Evolutionary conservation across 2,113 vertebrate species (phyloP).

Genomic region (Sclerurus mexicanus): DNA sequence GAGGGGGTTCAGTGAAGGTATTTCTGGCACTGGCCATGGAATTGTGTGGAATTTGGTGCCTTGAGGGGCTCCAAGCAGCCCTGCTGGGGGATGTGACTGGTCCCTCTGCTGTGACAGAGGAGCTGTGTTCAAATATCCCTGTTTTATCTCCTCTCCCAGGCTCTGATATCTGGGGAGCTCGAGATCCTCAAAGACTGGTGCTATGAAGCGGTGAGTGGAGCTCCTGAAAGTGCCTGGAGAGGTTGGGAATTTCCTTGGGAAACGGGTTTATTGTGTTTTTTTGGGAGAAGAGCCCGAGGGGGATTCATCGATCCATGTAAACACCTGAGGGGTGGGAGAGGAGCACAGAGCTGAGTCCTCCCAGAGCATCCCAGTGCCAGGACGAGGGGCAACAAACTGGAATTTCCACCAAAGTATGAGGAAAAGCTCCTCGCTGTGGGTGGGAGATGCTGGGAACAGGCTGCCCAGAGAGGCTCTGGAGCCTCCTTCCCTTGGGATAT

Average conservation of each 20-base stretch:
- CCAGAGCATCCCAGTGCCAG: neutral
- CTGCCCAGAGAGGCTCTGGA: neutral
- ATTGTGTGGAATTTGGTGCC: neutral
- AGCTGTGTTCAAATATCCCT: neutral
- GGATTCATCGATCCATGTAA: neutral
- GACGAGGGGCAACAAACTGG: neutral
- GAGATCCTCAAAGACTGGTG: constrained; percentile 98
- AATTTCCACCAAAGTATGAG: neutral
- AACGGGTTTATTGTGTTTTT: fast-evolving
- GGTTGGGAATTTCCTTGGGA: neutral
- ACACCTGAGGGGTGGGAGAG: too few species aligned
- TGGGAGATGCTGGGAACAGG: neutral
- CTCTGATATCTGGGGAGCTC: constrained; percentile 92
- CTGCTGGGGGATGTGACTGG: neutral
- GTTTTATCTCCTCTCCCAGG: constrained; percentile 65
- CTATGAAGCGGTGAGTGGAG: constrained; percentile 89
- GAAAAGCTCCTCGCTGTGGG: neutral
- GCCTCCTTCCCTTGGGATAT: neutral
- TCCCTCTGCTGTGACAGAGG: too few species aligned
- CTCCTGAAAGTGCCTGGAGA: neutral
- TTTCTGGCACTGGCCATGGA: neutral
- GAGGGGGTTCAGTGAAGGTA: neutral
- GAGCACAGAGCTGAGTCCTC: neutral
- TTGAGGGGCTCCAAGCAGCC: neutral
- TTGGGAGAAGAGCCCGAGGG: neutral